These are phyloP conservation scores for Eupithecia vulgata DNA, from an alignment of 2,888 invertebrate species.

Conservation along the genomic window DNA sequence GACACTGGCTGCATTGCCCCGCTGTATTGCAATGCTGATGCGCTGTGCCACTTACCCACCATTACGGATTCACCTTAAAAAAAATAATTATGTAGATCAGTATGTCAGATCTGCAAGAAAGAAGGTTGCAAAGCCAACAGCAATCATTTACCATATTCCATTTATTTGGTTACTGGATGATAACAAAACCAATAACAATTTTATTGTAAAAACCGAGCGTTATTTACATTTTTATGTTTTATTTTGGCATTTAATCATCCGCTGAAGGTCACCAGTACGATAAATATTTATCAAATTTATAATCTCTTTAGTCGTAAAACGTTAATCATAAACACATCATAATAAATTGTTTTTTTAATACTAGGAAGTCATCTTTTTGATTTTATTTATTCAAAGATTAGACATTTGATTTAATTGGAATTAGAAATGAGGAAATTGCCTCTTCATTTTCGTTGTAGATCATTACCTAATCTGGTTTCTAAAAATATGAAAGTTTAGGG, in stretches of 20 bases:
- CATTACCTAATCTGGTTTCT: constrained; percentile 17
- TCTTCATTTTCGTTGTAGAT: not conserved
- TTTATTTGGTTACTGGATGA: not conserved
- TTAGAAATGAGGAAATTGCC: constrained; percentile 35
- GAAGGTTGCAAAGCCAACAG: not conserved
- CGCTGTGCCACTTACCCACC: too few species aligned
- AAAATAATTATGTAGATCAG: too few species aligned
- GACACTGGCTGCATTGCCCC: too few species aligned
- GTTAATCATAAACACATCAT: constrained; percentile 40
- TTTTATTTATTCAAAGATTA: constrained; percentile 46
- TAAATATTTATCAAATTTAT: constrained; percentile 31
- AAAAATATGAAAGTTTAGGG: constrained; percentile 21
- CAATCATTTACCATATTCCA: constrained; percentile 1
- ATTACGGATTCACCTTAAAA: too few species aligned
- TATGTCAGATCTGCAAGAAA: not conserved
- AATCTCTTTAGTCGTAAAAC: constrained; percentile 39
- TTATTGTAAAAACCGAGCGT: constrained; percentile 8
- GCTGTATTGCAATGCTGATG: too few species aligned
- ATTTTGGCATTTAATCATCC: constrained; percentile 26
- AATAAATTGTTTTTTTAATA: constrained; percentile 37
- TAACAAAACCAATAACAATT: constrained; percentile 12
- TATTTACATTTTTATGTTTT: constrained; percentile 29
- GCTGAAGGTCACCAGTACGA: constrained; percentile 28
- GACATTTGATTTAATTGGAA: constrained; percentile 37
- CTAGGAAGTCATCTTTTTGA: constrained; percentile 33